Percentiles rank a stretch among this genome's conserved stretches.
Conservation (phyloP, 1,140 invertebrate species). For the Manduca sexta region DNA sequence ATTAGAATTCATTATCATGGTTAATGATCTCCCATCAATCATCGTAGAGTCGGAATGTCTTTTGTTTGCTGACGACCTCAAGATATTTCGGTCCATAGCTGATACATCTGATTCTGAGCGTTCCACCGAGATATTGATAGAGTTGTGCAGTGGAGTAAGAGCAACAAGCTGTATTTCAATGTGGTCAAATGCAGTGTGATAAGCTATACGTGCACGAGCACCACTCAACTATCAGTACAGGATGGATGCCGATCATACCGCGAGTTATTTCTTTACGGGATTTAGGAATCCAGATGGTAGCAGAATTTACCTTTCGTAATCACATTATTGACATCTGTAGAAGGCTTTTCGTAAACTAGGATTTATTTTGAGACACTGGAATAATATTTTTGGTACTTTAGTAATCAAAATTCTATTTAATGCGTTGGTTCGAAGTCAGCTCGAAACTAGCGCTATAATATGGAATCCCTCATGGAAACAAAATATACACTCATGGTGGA, state of each 20-base stretch:
- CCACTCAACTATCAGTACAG: conserved; percentile 7
- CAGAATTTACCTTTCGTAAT: too few species aligned
- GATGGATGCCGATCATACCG: neutral
- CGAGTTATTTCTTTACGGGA: conserved; percentile 12
- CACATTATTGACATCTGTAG: conserved; percentile 12
- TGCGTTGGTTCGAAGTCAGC: too few species aligned
- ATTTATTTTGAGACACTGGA: conserved; percentile 1
- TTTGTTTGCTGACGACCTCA: conserved; percentile 26
- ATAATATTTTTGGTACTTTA: too few species aligned
- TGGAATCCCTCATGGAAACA: too few species aligned
- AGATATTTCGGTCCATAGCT: conserved; percentile 11
- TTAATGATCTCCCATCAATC: conserved; percentile 24
- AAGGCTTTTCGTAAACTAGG: conserved; percentile 19
- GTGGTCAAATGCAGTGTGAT: conserved; percentile 15
- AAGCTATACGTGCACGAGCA: conserved; percentile 13
- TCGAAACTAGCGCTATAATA: too few species aligned
- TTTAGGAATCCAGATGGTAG: conserved; percentile 6
- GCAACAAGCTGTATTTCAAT: conserved; percentile 27
- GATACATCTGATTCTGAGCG: conserved; percentile 7
- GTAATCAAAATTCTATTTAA: too few species aligned
- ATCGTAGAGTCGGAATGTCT: conserved; percentile 7
- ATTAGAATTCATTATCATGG: conserved; percentile 17
- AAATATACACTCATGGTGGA: too few species aligned
- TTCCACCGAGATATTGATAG: conserved; percentile 19
- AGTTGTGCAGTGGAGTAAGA: conserved; percentile 15